phyloP scores from a whole-genome alignment of 2,888 invertebrate species.

The Fissipunctia ypsillon region DNA sequence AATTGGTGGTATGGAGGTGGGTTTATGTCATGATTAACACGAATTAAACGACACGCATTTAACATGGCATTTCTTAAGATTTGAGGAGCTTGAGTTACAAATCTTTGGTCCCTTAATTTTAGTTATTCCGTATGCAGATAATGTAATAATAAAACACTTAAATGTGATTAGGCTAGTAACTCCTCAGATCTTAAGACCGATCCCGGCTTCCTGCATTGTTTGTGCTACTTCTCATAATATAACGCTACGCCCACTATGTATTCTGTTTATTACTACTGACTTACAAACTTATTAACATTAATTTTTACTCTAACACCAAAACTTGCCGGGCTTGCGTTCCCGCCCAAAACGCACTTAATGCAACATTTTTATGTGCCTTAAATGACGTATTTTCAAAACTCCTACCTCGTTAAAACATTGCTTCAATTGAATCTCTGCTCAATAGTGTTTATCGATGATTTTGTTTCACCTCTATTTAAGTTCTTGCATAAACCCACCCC shows the following conservation, averaged over 20 bases:
- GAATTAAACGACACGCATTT: conserved; percentile 72
- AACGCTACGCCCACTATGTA: conserved; percentile 58
- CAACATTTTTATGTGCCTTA: conserved; percentile 45
- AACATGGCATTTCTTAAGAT: conserved; percentile 78
- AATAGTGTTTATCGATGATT: conserved; percentile 64
- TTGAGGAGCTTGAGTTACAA: conserved; percentile 70
- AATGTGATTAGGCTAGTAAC: conserved; percentile 40
- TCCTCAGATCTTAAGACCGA: conserved; percentile 74
- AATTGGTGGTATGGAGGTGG: conserved; percentile 86
- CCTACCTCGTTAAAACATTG: conserved; percentile 37
- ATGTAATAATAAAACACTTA: conserved; percentile 2
- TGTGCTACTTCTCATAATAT: conserved; percentile 65
- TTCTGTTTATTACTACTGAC: conserved; percentile 57
- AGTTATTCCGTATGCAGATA: neutral
- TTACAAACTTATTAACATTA: conserved; percentile 55
- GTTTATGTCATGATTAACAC: conserved; percentile 88
- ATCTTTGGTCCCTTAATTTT: conserved; percentile 22
- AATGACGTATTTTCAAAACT: conserved; percentile 24
- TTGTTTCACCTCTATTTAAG: conserved; percentile 62
- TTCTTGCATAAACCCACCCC: conserved; percentile 87
- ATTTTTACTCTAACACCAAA: conserved; percentile 42
- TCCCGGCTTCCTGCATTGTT: conserved; percentile 71
- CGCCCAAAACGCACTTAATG: conserved; percentile 60
- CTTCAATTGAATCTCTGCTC: conserved; percentile 84
- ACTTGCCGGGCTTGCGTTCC: conserved; percentile 35